Conservation (phyloP, 2,888 invertebrate genomes). For the Lasioglossum malachurum region DNA sequence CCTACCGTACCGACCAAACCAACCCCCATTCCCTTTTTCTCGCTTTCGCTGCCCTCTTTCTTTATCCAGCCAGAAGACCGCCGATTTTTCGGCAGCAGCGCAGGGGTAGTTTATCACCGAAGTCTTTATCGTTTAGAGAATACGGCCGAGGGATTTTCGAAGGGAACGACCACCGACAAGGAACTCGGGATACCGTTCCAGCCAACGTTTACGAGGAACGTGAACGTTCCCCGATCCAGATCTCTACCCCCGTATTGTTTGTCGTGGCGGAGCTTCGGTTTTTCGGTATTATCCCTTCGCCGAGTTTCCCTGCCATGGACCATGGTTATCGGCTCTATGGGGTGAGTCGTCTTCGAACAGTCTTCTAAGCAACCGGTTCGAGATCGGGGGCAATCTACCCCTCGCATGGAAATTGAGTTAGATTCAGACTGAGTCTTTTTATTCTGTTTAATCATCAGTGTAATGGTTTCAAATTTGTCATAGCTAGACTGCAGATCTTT, state of each 20-base stretch:
- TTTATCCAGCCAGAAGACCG: background rate
- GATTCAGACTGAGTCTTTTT: background rate
- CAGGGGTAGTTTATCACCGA: constrained; percentile 54
- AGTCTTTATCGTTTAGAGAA: constrained; percentile 54
- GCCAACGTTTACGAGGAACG: background rate
- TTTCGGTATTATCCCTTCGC: background rate
- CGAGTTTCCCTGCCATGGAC: background rate
- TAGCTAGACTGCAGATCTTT: too few species aligned
- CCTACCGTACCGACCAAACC: constrained; percentile 64
- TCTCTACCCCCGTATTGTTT: constrained; percentile 1
- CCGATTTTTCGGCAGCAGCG: constrained; percentile 47
- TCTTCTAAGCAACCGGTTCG: background rate
- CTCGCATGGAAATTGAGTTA: background rate
- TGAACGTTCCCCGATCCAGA: constrained; percentile 24
- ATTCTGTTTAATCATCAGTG: background rate
- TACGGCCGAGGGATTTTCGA: constrained; percentile 40
- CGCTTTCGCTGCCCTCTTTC: constrained; percentile 13
- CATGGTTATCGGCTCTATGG: background rate
- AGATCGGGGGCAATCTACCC: background rate
- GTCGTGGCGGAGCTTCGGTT: background rate
- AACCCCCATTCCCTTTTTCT: constrained; percentile 32
- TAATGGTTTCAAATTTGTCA: background rate
- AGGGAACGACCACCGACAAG: background rate
- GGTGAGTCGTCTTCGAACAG: constrained; percentile 1
- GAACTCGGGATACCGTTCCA: constrained; percentile 2